Evolutionary conservation across 2,888 invertebrate genomes (phyloP).

Genomic region (Hymenopus coronatus): DNA sequence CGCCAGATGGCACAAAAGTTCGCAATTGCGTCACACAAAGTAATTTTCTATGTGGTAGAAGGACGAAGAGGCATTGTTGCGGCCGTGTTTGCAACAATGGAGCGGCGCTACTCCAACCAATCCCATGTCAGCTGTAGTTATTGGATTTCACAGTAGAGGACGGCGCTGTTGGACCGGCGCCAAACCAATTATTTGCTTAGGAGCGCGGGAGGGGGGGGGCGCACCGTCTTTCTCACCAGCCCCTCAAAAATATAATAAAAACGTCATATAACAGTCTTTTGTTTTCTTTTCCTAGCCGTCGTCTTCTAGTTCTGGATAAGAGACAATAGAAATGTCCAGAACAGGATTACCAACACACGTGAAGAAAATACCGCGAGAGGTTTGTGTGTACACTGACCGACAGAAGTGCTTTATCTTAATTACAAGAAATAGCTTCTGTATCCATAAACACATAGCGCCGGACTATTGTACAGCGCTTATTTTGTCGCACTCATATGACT

Average conservation of each 20-base stretch:
- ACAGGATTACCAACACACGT: neutral
- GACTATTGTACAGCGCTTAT: no score
- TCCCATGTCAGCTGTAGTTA: neutral
- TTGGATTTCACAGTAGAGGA: constrained; percentile 1
- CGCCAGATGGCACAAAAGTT: no score
- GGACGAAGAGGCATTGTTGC: neutral
- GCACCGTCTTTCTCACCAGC: neutral
- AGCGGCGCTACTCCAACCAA: neutral
- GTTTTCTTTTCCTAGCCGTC: neutral
- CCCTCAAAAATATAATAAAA: neutral
- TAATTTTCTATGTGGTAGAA: neutral
- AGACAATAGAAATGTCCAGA: neutral
- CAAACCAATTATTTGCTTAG: constrained; percentile 1
- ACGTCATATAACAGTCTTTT: neutral
- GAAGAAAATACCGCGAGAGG: neutral
- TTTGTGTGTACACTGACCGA: neutral
- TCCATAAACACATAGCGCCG: no score
- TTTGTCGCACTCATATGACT: no score
- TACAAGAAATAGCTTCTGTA: no score
- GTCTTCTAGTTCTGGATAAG: neutral
- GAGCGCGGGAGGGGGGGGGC: neutral
- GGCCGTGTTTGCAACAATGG: neutral
- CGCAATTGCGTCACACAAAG: no score
- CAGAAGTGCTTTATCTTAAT: no score
- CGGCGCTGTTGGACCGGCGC: neutral